A percentile compares a stretch with the other conserved stretches of the same genome.
Conservation (phyloP, 2,797 vertebrate genomes). For the Falco novaeseelandiae region DNA sequence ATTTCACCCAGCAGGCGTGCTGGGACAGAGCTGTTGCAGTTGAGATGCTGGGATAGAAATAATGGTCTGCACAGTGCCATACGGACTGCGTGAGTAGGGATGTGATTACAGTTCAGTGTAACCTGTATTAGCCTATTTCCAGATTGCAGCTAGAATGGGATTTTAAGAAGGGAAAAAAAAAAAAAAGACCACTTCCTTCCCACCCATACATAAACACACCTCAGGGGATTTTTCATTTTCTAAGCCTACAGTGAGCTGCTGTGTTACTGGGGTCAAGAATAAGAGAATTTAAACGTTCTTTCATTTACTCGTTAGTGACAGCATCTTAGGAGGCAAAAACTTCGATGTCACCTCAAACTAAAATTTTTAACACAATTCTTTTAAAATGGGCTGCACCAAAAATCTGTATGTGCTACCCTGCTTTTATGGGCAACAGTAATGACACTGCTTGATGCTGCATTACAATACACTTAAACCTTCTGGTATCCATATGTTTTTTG, state of each 20-base stretch:
- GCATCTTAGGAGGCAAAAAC: not conserved
- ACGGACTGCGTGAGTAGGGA: accelerated
- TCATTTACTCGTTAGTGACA: not conserved
- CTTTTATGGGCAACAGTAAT: not conserved
- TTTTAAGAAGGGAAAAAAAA: not conserved
- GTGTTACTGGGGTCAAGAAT: not conserved
- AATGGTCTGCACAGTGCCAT: accelerated
- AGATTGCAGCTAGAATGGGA: not conserved
- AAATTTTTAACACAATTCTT: not conserved
- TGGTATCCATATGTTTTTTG: not conserved
- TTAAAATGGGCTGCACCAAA: not conserved
- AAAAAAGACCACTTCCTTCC: not conserved
- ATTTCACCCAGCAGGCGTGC: not conserved
- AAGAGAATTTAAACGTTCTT: not conserved
- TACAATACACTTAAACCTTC: not conserved
- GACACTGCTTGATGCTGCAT: not conserved
- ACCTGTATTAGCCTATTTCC: not conserved
- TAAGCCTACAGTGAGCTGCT: not conserved
- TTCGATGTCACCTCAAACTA: not conserved
- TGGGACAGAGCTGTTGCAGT: not conserved
- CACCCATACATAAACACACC: not conserved
- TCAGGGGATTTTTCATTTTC: not conserved
- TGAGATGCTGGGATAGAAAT: not conserved
- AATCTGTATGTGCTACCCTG: not conserved
- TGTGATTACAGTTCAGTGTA: not conserved